A percentile compares a stretch with the other conserved stretches of the same genome.
Conservation (phyloP, 1,140 invertebrate species). For the Heliconius congener region DNA sequence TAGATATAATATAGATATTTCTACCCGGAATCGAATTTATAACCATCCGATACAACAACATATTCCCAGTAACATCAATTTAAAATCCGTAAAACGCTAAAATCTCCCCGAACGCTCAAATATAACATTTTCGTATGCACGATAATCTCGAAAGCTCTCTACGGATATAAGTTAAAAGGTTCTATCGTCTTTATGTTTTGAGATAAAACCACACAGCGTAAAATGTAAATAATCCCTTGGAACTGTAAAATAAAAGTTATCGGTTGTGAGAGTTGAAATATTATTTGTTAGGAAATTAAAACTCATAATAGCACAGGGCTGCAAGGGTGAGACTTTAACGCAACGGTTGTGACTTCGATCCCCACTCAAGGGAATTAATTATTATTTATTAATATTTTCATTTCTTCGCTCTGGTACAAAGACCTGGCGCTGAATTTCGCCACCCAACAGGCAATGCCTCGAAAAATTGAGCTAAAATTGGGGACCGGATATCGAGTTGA, state of each 20-base stretch:
- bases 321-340: too few species aligned
- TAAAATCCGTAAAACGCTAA: not conserved
- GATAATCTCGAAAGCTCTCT: conserved; percentile 23
- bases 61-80: not conserved
- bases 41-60: not conserved
- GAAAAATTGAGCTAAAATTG: too few species aligned
- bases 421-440: too few species aligned
- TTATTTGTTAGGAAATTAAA: not conserved
- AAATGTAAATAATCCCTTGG: not conserved
- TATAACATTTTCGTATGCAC: not conserved
- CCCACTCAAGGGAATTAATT: too few species aligned
- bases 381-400: too few species aligned
- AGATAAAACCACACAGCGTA: not conserved
- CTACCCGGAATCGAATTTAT: not conserved
- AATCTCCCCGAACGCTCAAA: not conserved
- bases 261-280: too few species aligned
- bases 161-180: conserved; percentile 11
- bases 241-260: not conserved
- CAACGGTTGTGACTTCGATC: too few species aligned
- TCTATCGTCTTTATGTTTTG: not conserved
- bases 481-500: too few species aligned
- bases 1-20: not conserved
- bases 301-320: too few species aligned
- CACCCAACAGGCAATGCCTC: too few species aligned
- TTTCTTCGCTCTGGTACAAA: too few species aligned